Evolutionary conservation across 2,888 invertebrate species (phyloP), one percentile per base, ranked within the genome.

Genomic region (Coleophora deauratella): DNA sequence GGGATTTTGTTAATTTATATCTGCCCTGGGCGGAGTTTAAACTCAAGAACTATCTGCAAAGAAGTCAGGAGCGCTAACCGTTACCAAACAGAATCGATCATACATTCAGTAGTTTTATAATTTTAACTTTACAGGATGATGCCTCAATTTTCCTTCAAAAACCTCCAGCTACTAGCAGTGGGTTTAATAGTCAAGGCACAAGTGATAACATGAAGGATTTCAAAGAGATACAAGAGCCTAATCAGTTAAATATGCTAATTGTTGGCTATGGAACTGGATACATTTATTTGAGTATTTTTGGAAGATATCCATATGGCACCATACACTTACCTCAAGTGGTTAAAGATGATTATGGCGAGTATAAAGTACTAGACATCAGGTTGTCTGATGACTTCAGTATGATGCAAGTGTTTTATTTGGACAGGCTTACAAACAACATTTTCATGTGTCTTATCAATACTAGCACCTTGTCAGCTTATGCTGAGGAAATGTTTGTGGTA

Each of bases 231-330:
- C 85, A 86, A 54, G 86, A 88, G 42, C 90, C 89, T 52, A 87
- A 66, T 41, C 88, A 88, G 50, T 79, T 96, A 10, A 95, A 93
- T 66, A 88, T 95, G 62, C 72, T 96, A n/a, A 70, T 96, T 51
- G 88, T 95, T 40, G 95, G 95, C 9, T 91, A 93, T 62, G 88
- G 89, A 40, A 87, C 89, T 50, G 95, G 96, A 1, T 87, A 89
- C 52, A 86, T 93, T 36, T 88, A 89, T 67, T 85, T 97, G 61
- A 91, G 92, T 62, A 91, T 96, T 3, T 94, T 95, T 74, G 97
- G 97, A 11, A 90, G 94, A 59, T 92, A 95, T 60, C 91, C 93
- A 15, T 92, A 93, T 66, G 93, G 94, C 3, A 88, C 87, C 8
- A 87, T 95, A 44, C 81, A 89, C 56, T 64, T 90, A 27, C 77